Conservation (phyloP, 2,113 vertebrate species). For the Megaceryle torquata region DNA sequence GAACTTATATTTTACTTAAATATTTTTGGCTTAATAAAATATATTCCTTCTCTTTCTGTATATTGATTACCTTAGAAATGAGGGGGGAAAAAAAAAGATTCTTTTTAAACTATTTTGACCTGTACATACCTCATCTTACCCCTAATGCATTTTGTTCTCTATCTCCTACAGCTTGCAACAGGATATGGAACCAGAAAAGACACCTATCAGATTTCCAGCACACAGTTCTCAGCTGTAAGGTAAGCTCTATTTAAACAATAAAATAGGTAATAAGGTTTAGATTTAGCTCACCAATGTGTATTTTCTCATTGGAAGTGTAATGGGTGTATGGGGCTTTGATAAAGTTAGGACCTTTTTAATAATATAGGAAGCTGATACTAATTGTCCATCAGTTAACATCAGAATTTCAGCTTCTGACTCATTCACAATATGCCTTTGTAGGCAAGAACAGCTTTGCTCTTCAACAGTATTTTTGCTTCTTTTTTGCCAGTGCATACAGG, state of each 20-base stretch:
- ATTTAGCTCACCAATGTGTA: background rate
- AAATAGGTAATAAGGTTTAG: background rate
- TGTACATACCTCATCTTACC: background rate
- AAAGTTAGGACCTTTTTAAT: background rate
- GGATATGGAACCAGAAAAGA: background rate
- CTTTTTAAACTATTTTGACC: background rate
- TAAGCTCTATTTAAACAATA: background rate
- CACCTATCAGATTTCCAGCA: background rate
- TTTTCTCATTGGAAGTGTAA: background rate
- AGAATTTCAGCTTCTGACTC: background rate
- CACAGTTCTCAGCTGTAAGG: background rate
- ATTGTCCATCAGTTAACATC: background rate
- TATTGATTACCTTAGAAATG: background rate
- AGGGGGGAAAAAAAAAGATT: no score
- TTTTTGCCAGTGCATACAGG: background rate
- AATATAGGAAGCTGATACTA: background rate
- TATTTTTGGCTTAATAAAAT: background rate
- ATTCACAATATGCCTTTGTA: background rate
- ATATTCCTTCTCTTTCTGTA: background rate
- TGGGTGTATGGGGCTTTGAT: background rate
- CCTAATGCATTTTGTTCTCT: background rate
- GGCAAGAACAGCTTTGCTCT: background rate
- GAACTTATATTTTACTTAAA: no score
- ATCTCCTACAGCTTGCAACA: background rate
- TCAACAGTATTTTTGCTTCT: background rate